A percentile compares a stretch with the other conserved stretches of the same genome.
Evolutionary conservation across 2,888 invertebrate species (phyloP).

Genomic region (Phyllotreta striolata): DNA sequence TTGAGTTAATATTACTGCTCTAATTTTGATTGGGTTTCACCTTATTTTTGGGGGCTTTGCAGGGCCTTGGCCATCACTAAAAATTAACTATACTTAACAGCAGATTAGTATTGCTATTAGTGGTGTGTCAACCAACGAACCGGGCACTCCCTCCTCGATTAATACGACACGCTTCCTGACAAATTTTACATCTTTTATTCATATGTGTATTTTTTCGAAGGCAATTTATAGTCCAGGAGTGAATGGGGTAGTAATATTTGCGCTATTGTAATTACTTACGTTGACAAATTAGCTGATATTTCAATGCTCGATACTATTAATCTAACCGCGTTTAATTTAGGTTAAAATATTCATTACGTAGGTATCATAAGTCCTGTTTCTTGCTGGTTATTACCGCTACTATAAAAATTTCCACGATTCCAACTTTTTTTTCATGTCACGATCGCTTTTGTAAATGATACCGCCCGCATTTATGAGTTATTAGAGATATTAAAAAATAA

Average conservation of each 20-base stretch:
- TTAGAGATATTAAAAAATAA: constrained; percentile 48
- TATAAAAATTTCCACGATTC: constrained; percentile 3
- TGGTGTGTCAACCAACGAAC: constrained; percentile 34
- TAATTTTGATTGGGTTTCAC: too few species aligned
- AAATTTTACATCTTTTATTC: constrained; percentile 50
- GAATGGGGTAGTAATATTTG: too few species aligned
- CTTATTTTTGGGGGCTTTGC: too few species aligned
- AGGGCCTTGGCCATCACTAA: constrained; percentile 42
- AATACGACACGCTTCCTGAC: constrained; percentile 48
- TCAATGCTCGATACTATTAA: too few species aligned
- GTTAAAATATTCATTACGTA: too few species aligned
- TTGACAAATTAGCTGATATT: too few species aligned
- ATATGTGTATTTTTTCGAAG: constrained; percentile 27
- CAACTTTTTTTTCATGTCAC: background rate
- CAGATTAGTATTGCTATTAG: constrained; percentile 49
- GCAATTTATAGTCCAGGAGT: constrained; percentile 15
- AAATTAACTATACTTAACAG: constrained; percentile 46
- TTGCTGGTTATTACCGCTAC: background rate
- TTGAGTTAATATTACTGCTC: too few species aligned
- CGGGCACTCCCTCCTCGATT: constrained; percentile 48
- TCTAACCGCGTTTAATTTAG: too few species aligned
- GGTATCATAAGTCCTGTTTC: too few species aligned
- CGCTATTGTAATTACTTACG: too few species aligned
- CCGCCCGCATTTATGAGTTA: constrained; percentile 32
- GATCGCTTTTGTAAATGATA: background rate